phyloP scores from a whole-genome alignment of 2,797 vertebrate species.

The Spatula clypeata region DNA sequence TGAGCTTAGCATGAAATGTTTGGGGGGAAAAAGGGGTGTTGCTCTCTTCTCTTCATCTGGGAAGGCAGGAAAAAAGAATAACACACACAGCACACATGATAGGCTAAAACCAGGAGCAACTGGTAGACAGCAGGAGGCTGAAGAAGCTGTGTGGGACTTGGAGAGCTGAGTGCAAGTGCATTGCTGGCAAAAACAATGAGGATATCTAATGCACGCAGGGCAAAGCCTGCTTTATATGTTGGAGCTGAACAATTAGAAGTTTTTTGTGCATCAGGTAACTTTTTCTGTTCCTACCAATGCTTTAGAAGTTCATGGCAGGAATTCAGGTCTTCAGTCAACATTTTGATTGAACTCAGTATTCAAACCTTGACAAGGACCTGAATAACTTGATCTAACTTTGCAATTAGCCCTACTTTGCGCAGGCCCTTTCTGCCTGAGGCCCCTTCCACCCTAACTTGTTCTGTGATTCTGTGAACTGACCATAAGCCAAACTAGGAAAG shows the following conservation, averaged over 20 bases:
- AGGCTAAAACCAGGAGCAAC: not conserved
- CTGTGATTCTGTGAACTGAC: not conserved
- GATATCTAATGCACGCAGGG: not conserved
- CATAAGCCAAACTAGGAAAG: not conserved
- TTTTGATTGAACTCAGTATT: not conserved
- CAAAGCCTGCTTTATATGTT: not conserved
- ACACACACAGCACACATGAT: not conserved
- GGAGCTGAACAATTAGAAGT: not conserved
- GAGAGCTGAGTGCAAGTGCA: not conserved
- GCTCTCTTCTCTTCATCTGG: not conserved
- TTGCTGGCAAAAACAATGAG: accelerated
- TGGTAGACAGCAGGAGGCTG: not conserved
- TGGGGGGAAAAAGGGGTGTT: not conserved
- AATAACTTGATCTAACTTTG: not conserved
- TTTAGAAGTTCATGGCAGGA: not conserved
- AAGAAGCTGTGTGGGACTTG: not conserved
- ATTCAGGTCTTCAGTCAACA: not conserved
- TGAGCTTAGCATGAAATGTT: not conserved
- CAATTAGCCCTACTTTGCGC: not conserved
- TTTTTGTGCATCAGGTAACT: not conserved
- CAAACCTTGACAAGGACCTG: not conserved
- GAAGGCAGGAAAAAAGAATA: not conserved
- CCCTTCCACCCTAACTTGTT: not conserved
- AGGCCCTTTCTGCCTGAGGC: not conserved
- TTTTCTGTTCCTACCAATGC: not conserved